Conservation (phyloP, 1,140 invertebrate genomes). For the Atta texana region DNA sequence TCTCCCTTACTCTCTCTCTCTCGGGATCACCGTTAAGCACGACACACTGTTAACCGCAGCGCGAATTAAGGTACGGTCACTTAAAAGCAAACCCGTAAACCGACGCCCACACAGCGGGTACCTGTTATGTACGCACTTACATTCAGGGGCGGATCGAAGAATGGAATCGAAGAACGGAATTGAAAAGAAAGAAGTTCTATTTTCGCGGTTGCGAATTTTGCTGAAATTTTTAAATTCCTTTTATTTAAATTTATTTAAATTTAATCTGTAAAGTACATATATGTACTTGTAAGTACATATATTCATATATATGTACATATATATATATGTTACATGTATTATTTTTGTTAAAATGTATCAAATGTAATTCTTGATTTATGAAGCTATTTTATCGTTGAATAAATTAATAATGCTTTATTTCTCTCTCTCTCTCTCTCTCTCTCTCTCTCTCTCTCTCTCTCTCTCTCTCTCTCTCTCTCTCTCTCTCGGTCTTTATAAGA, state of each 20-base stretch:
- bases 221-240: neutral
- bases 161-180: constrained; percentile 11
- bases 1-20: neutral
- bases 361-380: neutral
- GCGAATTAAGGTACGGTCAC: constrained; percentile 71
- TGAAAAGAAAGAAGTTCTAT: neutral
- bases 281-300: no score
- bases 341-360: neutral
- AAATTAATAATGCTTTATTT: neutral
- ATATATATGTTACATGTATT: neutral
- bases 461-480: no score
- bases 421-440: no score
- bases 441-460: neutral
- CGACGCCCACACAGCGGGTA: constrained; percentile 77
- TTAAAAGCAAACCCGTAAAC: constrained; percentile 78
- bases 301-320: no score
- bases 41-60: constrained; percentile 71
- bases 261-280: neutral
- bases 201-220: neutral
- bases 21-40: constrained; percentile 73
- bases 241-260: neutral
- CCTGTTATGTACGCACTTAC: constrained; percentile 64
- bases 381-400: neutral
- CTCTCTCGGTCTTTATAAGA: neutral
- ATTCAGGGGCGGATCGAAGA: constrained; percentile 65